Percentiles rank a stretch among this genome's conserved stretches.
Conservation (phyloP, 2,113 vertebrate species). For the Mobula hypostoma region DNA sequence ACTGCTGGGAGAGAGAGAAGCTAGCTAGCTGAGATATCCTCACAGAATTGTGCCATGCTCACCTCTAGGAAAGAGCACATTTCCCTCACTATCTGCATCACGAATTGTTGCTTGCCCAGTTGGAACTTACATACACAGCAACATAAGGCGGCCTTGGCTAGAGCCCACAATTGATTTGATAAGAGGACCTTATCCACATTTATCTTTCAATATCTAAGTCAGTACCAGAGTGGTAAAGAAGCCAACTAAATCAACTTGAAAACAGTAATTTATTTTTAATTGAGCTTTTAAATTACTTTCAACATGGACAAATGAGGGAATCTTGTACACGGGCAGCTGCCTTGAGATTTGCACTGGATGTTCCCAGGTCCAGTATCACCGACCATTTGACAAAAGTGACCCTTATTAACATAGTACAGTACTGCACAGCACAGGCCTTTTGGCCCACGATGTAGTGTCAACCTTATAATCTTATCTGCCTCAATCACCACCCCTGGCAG, state of each 20-base stretch:
- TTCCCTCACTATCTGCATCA: background rate
- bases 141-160: too few species aligned
- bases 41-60: background rate
- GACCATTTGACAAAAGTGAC: background rate
- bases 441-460: too few species aligned
- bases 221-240: background rate
- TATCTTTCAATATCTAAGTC: background rate
- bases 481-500: too few species aligned
- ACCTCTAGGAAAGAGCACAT: background rate
- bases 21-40: too few species aligned
- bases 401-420: too few species aligned
- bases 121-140: background rate
- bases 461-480: too few species aligned
- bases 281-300: background rate
- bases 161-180: too few species aligned
- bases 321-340: background rate
- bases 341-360: background rate
- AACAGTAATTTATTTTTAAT: background rate
- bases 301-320: background rate
- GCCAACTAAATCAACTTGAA: background rate
- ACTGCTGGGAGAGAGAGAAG: too few species aligned
- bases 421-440: too few species aligned
- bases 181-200: background rate
- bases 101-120: background rate
- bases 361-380: background rate